These are phyloP conservation scores for Sesamia inferens DNA, from an alignment of 2,888 invertebrate species.

Conservation along the genomic window DNA sequence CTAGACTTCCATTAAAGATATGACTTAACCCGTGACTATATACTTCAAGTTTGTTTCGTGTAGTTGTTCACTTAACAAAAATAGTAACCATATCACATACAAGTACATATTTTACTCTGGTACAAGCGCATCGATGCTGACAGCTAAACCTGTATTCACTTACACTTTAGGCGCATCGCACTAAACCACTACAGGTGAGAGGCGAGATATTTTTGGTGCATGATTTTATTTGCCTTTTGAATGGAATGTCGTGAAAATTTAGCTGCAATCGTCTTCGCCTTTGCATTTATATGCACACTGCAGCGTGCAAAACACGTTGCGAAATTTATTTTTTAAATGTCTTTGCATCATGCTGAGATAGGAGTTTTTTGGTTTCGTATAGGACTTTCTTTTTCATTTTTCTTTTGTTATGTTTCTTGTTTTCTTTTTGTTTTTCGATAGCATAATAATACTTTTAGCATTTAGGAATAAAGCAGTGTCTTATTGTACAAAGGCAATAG, in stretches of 20 bases:
- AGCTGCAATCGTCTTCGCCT: not conserved
- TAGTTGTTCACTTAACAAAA: not conserved
- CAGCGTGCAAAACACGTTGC: no score
- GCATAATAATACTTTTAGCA: no score
- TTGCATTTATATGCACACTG: no score
- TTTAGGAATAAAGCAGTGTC: not conserved
- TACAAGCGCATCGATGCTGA: not conserved
- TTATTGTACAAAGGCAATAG: not conserved
- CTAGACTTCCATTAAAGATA: conserved; percentile 9
- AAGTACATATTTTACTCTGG: not conserved
- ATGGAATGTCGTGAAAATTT: not conserved
- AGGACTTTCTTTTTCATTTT: no score
- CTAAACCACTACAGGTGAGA: not conserved
- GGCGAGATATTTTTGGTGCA: conserved; percentile 7
- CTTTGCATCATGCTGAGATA: no score
- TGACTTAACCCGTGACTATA: not conserved
- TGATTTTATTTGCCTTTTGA: conserved; percentile 7
- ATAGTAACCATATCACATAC: not conserved
- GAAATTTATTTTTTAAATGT: no score
- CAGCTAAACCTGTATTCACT: conserved; percentile 1
- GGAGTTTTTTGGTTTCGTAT: no score
- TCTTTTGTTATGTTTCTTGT: no score
- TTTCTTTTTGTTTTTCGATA: no score
- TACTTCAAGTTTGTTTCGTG: conserved; percentile 14
- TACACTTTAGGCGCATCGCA: not conserved